Conservation (phyloP, 2,113 vertebrate genomes). For the Oncorhynchus keta region DNA sequence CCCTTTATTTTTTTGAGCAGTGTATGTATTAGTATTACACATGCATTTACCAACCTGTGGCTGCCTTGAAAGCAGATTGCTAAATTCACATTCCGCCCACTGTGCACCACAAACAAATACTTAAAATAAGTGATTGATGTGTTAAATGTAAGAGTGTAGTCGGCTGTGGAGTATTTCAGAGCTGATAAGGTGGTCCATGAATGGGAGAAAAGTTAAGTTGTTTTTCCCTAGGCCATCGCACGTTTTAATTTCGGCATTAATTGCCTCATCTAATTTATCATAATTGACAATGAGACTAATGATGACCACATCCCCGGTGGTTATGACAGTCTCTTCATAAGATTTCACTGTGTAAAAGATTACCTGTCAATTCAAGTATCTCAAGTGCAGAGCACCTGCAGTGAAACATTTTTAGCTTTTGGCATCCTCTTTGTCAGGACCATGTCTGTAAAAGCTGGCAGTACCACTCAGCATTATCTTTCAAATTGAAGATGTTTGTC, state of each 20-base stretch:
- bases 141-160: not conserved
- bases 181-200: too few relatives aligned
- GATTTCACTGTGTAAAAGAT: constrained; percentile 10
- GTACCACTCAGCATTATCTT: not conserved
- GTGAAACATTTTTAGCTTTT: constrained; percentile 6
- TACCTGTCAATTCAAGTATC: not conserved
- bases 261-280: not conserved
- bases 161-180: too few relatives aligned
- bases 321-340: constrained; percentile 24
- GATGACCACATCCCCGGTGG: not conserved
- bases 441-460: not conserved
- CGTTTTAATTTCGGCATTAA: too few relatives aligned
- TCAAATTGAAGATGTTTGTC: constrained; percentile 5
- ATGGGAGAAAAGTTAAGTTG: too few relatives aligned
- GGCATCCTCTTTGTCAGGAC: constrained; percentile 11
- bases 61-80: not conserved
- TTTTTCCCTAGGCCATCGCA: too few relatives aligned
- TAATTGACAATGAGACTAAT: not conserved
- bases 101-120: not conserved
- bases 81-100: not conserved
- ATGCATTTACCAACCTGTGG: too few relatives aligned
- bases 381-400: not conserved
- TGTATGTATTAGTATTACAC: too few relatives aligned
- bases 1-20: too few relatives aligned
- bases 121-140: constrained; percentile 1